Evolutionary conservation across 2,888 invertebrate species (phyloP).

Genomic region (Scotopteryx bipunctaria): DNA sequence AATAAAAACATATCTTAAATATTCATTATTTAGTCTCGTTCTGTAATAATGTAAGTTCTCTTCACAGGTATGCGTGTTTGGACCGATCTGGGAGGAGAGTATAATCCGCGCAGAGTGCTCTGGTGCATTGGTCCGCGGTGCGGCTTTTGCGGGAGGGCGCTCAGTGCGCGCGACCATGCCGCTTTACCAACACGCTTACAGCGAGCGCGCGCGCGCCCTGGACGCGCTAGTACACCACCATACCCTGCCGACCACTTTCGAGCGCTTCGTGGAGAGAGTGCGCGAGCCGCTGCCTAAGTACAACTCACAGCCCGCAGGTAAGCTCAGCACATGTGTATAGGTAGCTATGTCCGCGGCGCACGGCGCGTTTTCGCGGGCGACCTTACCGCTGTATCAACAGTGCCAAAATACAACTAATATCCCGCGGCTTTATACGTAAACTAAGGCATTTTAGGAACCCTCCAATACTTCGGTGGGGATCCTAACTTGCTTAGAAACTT

Average conservation of each 20-base stretch:
- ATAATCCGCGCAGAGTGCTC: constrained; percentile 82
- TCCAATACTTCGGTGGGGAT: too few species aligned
- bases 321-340: too few species aligned
- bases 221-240: constrained; percentile 93
- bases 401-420: too few species aligned
- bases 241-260: constrained; percentile 94
- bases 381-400: too few species aligned
- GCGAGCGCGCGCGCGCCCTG: constrained; percentile 93
- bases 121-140: constrained; percentile 92
- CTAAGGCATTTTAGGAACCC: too few species aligned
- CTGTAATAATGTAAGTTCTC: too few species aligned
- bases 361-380: too few species aligned
- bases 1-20: too few species aligned
- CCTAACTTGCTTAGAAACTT: too few species aligned
- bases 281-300: constrained; percentile 58
- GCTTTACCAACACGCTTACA: constrained; percentile 96
- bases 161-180: constrained; percentile 95
- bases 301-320: constrained; percentile 10
- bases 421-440: too few species aligned
- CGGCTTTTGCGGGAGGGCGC: constrained; percentile 96
- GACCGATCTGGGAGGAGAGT: constrained; percentile 97
- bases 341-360: too few species aligned
- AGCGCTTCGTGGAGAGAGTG: constrained; percentile 85
- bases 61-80: constrained; percentile 93
- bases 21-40: too few species aligned